These are phyloP conservation scores for Uloborus diversus DNA, from an alignment of 1,140 invertebrate species.

Conservation along the genomic window DNA sequence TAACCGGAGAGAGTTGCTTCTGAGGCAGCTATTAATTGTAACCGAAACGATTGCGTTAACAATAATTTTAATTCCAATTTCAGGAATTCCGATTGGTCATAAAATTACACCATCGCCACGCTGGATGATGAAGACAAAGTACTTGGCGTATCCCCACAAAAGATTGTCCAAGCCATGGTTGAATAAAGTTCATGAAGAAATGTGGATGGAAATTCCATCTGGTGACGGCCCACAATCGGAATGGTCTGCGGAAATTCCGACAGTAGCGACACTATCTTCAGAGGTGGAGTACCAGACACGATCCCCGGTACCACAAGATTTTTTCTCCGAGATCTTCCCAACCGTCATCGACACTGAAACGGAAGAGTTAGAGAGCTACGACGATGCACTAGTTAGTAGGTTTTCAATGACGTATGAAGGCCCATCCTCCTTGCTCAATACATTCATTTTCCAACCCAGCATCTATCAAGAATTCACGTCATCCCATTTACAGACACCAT, in stretches of 20 bases:
- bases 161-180: neutral
- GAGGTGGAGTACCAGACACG: neutral
- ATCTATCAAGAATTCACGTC: neutral
- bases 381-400: neutral
- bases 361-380: neutral
- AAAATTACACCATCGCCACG: neutral
- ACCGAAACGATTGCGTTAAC: no score
- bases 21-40: no score
- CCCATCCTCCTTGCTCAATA: slow-evolving; percentile 49
- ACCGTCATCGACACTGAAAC: slow-evolving; percentile 15
- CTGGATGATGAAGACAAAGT: neutral
- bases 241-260: neutral
- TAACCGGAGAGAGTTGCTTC: no score
- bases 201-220: slow-evolving; percentile 2
- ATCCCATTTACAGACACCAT: neutral
- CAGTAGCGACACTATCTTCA: neutral
- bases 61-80: neutral
- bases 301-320: slow-evolving; percentile 25
- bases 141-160: neutral
- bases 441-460: slow-evolving; percentile 39
- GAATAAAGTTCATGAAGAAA: neutral
- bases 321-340: slow-evolving; percentile 6
- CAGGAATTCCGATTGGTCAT: neutral
- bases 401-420: slow-evolving; percentile 20
- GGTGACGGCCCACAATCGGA: slow-evolving; percentile 23